phyloP scores from a whole-genome alignment of 2,113 vertebrate genomes.

The Spea multiplicata region DNA sequence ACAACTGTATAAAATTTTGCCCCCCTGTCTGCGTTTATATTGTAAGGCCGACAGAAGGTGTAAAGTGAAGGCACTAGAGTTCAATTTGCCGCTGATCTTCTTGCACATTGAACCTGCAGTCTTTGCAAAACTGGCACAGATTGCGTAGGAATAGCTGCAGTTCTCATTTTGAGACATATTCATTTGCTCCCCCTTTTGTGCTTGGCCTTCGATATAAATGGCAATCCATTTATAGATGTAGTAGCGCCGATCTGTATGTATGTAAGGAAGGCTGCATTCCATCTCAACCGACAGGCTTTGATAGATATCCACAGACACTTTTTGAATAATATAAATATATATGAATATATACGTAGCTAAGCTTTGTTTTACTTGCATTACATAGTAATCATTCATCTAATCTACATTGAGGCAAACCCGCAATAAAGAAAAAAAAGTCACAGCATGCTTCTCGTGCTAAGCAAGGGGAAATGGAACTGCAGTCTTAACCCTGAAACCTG shows the following conservation, averaged over 20 bases:
- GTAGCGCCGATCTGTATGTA: conserved; percentile 56
- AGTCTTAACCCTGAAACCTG: conserved; percentile 74
- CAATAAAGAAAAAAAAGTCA: conserved; percentile 64
- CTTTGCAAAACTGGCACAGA: conserved; percentile 66
- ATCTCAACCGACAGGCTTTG: conserved; percentile 63
- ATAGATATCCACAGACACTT: conserved; percentile 66
- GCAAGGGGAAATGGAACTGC: conserved; percentile 72
- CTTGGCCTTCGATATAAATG: conserved; percentile 65
- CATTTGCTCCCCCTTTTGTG: conserved; percentile 60
- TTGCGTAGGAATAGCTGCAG: conserved; percentile 60
- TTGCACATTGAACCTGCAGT: conserved; percentile 69
- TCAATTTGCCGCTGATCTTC: conserved; percentile 71
- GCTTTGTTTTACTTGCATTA: conserved; percentile 78
- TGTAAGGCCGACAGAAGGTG: conserved; percentile 74
- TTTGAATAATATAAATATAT: conserved; percentile 44
- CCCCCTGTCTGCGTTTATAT: conserved; percentile 67
- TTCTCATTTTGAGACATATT: conserved; percentile 73
- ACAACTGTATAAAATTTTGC: conserved; percentile 59
- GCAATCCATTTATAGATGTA: conserved; percentile 57
- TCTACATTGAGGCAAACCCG: conserved; percentile 77
- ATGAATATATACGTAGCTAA: conserved; percentile 67
- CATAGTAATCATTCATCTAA: conserved; percentile 80
- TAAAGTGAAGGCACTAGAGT: conserved; percentile 83
- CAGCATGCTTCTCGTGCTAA: conserved; percentile 73
- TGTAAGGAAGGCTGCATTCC: conserved; percentile 64